Percentiles rank a stretch among this genome's conserved stretches.
phyloP scores from a whole-genome alignment of 2,113 vertebrate genomes.

The Scophthalmus maximus region DNA sequence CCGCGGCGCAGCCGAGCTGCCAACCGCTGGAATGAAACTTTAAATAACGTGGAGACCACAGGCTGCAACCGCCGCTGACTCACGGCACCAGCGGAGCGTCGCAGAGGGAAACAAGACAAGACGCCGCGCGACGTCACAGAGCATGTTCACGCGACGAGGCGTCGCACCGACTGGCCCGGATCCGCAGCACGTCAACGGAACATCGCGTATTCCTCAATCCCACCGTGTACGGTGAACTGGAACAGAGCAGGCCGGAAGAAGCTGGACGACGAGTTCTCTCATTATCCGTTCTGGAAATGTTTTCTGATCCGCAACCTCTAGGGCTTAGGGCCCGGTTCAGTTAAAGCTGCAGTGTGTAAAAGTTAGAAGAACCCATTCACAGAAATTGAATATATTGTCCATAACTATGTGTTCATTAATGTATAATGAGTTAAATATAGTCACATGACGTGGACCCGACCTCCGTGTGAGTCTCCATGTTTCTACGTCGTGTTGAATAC shows the following conservation, averaged over 20 bases:
- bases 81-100: slow-evolving; percentile 2
- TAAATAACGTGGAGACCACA: slow-evolving; percentile 62
- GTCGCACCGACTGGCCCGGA: neutral
- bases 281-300: neutral
- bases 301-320: neutral
- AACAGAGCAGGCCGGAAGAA: too few relatives aligned
- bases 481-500: too few relatives aligned
- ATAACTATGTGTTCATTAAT: too few relatives aligned
- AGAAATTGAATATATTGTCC: too few relatives aligned
- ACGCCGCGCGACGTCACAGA: slow-evolving; percentile 11
- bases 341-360: too few relatives aligned
- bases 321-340: neutral
- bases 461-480: too few relatives aligned
- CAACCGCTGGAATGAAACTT: slow-evolving; percentile 48
- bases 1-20: slow-evolving; percentile 6
- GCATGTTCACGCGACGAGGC: neutral
- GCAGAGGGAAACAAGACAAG: too few relatives aligned
- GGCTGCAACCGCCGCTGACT: slow-evolving; percentile 50
- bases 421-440: too few relatives aligned
- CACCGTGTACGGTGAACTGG: neutral
- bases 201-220: too few relatives aligned
- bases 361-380: too few relatives aligned
- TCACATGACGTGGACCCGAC: too few relatives aligned
- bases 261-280: neutral
- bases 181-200: too few relatives aligned